A percentile compares a stretch with the other conserved stretches of the same genome.
Evolutionary conservation across 1,140 invertebrate genomes (phyloP).

Genomic region (Oscheius sp.): DNA sequence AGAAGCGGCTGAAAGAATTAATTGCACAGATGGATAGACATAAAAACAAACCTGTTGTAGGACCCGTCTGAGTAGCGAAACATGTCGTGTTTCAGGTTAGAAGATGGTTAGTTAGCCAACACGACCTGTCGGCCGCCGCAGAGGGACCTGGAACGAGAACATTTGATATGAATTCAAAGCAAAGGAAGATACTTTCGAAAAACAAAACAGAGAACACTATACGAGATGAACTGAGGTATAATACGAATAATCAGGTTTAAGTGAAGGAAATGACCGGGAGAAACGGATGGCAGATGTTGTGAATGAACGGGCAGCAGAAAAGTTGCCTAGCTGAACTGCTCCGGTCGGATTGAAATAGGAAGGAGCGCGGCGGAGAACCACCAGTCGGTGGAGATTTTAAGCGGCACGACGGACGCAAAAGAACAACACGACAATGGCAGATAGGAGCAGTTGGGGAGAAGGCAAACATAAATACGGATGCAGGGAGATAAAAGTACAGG

Average conservation of each 20-base stretch:
- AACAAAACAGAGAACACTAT: no score
- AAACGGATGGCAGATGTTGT: background rate
- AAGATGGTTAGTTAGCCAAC: background rate
- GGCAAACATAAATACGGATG: no score
- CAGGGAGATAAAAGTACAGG: no score
- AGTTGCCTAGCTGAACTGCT: background rate
- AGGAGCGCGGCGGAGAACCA: background rate
- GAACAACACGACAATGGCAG: background rate
- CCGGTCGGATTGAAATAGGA: slow-evolving; percentile 2
- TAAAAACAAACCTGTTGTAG: background rate
- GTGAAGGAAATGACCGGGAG: background rate
- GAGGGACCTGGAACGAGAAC: background rate
- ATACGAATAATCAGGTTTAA: background rate
- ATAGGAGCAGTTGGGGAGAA: no score
- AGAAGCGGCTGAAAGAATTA: no score
- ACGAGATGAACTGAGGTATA: no score
- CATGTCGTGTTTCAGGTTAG: background rate
- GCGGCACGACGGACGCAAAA: background rate
- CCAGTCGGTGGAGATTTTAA: background rate
- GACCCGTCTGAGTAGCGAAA: background rate
- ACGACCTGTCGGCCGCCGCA: background rate
- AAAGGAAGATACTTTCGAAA: no score
- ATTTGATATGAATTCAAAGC: background rate
- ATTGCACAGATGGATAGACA: no score
- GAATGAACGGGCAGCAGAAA: background rate